These are phyloP conservation scores for Formica aserva DNA, from an alignment of 2,888 invertebrate genomes.

Conservation along the genomic window DNA sequence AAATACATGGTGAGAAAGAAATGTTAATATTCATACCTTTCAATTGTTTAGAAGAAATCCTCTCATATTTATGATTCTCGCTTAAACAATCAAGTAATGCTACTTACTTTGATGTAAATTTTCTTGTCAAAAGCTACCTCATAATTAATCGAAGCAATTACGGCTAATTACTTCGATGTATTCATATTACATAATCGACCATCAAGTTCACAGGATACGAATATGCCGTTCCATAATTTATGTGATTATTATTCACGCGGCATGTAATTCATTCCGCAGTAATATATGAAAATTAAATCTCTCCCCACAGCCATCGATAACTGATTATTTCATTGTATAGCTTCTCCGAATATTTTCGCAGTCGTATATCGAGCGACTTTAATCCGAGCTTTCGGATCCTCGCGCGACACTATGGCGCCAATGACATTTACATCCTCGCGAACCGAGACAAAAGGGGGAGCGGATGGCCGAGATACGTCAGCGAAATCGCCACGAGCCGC, in stretches of 20 bases:
- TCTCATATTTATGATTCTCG: not conserved
- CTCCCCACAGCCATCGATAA: not conserved
- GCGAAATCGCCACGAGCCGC: conserved; percentile 75
- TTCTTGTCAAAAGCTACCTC: not conserved
- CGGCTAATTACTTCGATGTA: not conserved
- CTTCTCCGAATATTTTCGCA: conserved; percentile 18
- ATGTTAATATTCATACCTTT: not conserved
- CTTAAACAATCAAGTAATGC: not conserved
- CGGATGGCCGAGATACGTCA: conserved; percentile 77
- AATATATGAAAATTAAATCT: not conserved
- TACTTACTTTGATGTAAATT: not conserved
- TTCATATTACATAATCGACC: not conserved
- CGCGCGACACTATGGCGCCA: conserved; percentile 72
- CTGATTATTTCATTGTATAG: conserved; percentile 16
- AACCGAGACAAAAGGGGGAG: conserved; percentile 73
- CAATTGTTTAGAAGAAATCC: not conserved
- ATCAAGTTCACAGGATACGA: not conserved
- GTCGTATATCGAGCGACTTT: conserved; percentile 61
- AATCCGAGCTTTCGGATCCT: conserved; percentile 60
- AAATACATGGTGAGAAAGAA: not conserved
- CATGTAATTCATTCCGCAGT: not conserved
- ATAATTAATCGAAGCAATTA: conserved; percentile 49
- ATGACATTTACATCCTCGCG: conserved; percentile 76
- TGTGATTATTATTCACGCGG: not conserved
- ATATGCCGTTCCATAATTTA: not conserved